Evolutionary conservation across 2,888 invertebrate species (phyloP).

Genomic region (Lypha dubia): DNA sequence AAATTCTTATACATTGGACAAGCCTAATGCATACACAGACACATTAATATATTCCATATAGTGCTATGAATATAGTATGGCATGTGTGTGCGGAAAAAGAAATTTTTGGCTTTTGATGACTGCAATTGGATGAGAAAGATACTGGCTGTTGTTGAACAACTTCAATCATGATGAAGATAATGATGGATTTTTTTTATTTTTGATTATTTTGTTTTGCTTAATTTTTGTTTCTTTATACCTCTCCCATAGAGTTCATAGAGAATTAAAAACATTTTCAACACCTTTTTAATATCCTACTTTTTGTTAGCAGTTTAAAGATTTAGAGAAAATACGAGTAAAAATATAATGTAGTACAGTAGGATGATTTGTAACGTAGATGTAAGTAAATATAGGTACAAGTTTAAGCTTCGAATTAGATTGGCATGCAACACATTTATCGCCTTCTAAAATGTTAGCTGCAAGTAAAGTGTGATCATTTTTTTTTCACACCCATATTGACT

Average conservation of each 20-base stretch:
- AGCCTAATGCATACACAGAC: no score
- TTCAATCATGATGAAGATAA: slow-evolving; percentile 29
- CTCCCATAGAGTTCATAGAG: neutral
- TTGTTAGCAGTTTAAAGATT: slow-evolving; percentile 43
- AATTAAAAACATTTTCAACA: slow-evolving; percentile 53
- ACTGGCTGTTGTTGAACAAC: slow-evolving; percentile 20
- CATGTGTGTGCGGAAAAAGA: slow-evolving; percentile 4
- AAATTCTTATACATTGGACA: no score
- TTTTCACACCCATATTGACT: no score
- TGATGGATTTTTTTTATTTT: slow-evolving; percentile 24
- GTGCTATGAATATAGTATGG: neutral
- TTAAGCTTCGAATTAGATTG: neutral
- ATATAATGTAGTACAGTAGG: neutral
- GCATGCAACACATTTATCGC: no score
- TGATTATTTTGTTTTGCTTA: slow-evolving; percentile 23
- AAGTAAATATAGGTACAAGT: neutral
- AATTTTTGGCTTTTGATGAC: slow-evolving; percentile 49
- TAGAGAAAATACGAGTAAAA: slow-evolving; percentile 18
- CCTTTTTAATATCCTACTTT: slow-evolving; percentile 38
- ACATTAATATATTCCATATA: neutral
- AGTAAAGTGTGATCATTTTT: no score
- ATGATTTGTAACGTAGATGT: neutral
- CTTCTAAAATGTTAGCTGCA: no score
- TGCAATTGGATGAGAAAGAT: slow-evolving; percentile 26
- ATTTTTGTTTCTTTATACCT: neutral